phyloP scores from a whole-genome alignment of 2,113 vertebrate species.

The Antechinus stuartii region DNA sequence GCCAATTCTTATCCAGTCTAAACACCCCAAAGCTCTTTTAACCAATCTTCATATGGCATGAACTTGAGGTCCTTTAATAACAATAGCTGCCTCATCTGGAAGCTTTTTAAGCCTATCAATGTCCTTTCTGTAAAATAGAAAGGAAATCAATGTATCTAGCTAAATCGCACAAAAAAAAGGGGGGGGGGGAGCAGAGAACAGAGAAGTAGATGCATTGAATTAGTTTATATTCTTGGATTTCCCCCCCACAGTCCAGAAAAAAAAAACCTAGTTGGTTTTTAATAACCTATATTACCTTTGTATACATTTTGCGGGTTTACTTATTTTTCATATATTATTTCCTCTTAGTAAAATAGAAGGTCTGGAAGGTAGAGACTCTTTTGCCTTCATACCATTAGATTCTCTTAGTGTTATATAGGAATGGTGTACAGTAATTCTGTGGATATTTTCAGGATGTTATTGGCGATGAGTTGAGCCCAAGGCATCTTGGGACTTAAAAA shows the following conservation, averaged over 20 bases:
- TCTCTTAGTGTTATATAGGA: background rate
- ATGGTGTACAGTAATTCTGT: background rate
- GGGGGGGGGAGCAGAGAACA: too few relatives aligned
- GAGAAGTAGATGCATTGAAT: background rate
- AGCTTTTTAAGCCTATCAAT: background rate
- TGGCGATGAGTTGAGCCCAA: accelerated
- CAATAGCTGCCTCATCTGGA: background rate
- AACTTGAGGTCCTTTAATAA: background rate
- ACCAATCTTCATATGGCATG: background rate
- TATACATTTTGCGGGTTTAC: background rate
- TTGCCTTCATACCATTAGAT: background rate
- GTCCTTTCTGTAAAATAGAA: background rate
- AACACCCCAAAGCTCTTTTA: background rate
- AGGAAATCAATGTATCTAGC: background rate
- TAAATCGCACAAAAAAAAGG: background rate
- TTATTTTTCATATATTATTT: background rate
- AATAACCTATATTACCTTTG: background rate
- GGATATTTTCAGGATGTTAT: background rate
- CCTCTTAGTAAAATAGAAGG: background rate
- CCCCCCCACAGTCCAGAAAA: background rate
- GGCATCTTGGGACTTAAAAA: background rate
- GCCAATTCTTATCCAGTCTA: background rate
- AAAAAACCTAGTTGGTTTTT: background rate
- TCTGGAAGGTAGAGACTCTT: background rate
- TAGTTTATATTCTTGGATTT: background rate